These are phyloP conservation scores for Eurosta solidaginis DNA, from an alignment of 1,140 invertebrate genomes.

Conservation along the genomic window DNA sequence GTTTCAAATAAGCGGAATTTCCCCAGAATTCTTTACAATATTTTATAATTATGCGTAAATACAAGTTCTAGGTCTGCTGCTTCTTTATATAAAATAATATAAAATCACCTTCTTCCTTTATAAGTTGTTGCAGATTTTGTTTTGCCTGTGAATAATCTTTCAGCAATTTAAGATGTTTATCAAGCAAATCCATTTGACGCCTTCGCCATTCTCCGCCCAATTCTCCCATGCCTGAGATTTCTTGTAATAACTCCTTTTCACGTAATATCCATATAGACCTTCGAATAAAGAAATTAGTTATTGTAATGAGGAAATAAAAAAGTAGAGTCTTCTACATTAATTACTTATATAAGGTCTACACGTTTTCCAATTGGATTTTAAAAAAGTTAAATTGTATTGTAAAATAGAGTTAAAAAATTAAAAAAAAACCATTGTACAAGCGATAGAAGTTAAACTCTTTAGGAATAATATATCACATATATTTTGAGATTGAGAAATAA, in stretches of 20 bases:
- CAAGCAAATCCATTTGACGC: constrained; percentile 79
- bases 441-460: too few relatives aligned
- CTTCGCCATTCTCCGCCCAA: constrained; percentile 82
- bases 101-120: constrained; percentile 41
- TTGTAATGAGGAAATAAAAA: not conserved
- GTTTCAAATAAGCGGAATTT: too few relatives aligned
- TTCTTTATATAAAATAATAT: too few relatives aligned
- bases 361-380: too few relatives aligned
- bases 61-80: not conserved
- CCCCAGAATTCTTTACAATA: not conserved
- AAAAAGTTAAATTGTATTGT: too few relatives aligned
- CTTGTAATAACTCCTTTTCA: constrained; percentile 87
- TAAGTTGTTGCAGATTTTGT: constrained; percentile 68
- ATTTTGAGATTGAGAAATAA: too few relatives aligned
- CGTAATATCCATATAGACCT: constrained; percentile 90
- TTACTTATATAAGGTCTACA: too few relatives aligned
- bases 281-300: constrained; percentile 9
- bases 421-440: too few relatives aligned
- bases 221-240: constrained; percentile 87
- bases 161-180: constrained; percentile 80
- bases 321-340: too few relatives aligned
- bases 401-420: too few relatives aligned
- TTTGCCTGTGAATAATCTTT: constrained; percentile 86
- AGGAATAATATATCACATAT: too few relatives aligned
- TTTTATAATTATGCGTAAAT: not conserved